Base-by-base conservation (phyloP, 2,888 invertebrate species). In the Cyaniris semiargus region DNA sequence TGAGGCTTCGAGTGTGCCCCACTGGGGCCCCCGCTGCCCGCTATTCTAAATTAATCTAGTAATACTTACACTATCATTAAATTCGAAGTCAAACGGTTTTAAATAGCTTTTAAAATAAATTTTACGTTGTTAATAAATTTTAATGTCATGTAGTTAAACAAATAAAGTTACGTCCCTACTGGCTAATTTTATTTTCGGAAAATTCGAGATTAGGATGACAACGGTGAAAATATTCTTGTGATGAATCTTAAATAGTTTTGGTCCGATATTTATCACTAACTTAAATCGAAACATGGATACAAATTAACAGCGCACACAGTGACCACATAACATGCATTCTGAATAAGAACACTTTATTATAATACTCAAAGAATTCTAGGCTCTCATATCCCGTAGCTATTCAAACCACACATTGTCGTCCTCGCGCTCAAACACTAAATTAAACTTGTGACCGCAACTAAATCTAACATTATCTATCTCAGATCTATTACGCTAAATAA, bases 401-500 rank as follows among this genome's bases (percentile, higher is more conserved):
- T 1, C 44, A 8, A 44, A 48, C 15, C 53, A 23, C 44, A 0
- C 48, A 53, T 74, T 74, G 74, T 74, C 74, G 53, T 74, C 53
- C 53, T 18, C 48, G 21, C 44, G 13, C 23, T 27, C 48, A 27
- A 53, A 74, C n/a, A 21, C 38, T 71, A 70, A 70, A 18, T 7
- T n/a, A 74, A 48, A 74, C 15, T 48, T 74, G 23, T 48, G 53
- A 48, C 53, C 74, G 48, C 27, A 53, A 74, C 74, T 53, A 21
- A 48, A 53, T 1, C 53, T 74, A 74, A 74, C 38, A 74, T 38
- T 70, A 34, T 70, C 7, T 70, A 44, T 27, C 3, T 53, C 74
- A 74, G 74, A 74, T 74, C 74, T 74, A 74, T 74, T 53, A 74
- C 23, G 48, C 21, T 74, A 74, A 74, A 74, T 74, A 74, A 74